Percentiles rank a stretch among this genome's conserved stretches.
Conservation (phyloP, 2,797 vertebrate species). For the Furcifer pardalis region DNA sequence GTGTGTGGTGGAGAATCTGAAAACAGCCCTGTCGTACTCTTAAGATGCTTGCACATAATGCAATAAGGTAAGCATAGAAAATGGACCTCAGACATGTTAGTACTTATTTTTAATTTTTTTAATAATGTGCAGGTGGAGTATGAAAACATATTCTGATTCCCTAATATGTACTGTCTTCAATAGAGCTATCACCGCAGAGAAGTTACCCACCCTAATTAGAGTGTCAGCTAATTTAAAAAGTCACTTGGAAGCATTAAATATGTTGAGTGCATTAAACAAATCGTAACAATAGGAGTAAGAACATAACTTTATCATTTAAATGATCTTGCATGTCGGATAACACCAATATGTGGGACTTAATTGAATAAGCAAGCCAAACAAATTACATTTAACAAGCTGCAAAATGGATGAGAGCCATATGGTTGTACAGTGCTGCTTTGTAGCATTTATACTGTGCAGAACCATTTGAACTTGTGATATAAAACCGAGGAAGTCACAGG, state of each 20-base stretch:
- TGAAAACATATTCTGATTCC: background rate
- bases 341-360: slow-evolving; percentile 1
- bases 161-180: background rate
- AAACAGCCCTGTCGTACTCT: background rate
- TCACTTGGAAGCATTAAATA: background rate
- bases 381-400: slow-evolving; percentile 25
- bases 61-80: no score
- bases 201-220: background rate
- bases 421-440: slow-evolving; percentile 12
- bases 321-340: background rate
- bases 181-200: background rate
- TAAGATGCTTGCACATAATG: background rate
- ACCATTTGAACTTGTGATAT: slow-evolving; percentile 6
- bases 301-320: slow-evolving; percentile 1
- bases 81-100: no score
- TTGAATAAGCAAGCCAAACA: slow-evolving; percentile 23
- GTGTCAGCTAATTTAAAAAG: slow-evolving; percentile 10
- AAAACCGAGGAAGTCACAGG: slow-evolving; percentile 9
- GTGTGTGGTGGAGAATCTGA: background rate
- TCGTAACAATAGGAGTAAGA: background rate
- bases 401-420: slow-evolving; percentile 24
- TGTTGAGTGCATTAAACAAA: background rate
- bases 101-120: no score
- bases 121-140: background rate
- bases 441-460: slow-evolving; percentile 11